Evolutionary conservation across 2,797 vertebrate species (phyloP), one percentile per base, ranked within the genome.

Genomic region (Hirundo rustica): DNA sequence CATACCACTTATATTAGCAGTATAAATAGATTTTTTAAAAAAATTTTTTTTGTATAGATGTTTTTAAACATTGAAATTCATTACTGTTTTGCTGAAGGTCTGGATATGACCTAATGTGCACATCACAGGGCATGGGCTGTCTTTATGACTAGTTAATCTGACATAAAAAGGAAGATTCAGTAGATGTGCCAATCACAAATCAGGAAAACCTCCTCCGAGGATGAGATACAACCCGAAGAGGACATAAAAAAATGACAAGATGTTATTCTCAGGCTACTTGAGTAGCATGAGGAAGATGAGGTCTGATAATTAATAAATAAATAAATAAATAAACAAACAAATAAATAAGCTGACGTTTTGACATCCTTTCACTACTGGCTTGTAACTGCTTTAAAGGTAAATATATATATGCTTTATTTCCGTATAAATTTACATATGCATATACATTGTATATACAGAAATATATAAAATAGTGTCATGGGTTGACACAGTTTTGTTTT

Each of bases 371-470:
- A 27, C 10, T 20, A 21, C 16, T 34, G 10, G 1, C 61, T 61
- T 84, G 7, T 25, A 48, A 21, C 20, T 55, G 7, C 27, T 85
- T 50, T 9, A 32, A 14, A 9, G 61, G 3, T 25, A 26, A 48
- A 48, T 10, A 14, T 4, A 29, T 3, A 1, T 18, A 18, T 30
- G 14, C 8, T 87, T 65, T 42, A 40, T 61, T 74, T 67, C 2
- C n/a, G 5, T 10, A 6, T 21, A 3, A 22, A 38, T 22, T 17
- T 68, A 44, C 2, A 36, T 14, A 17, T 2, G 17, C 0, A 32
- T 38, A 79, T 42, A 27, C 2, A 29, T n/a, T 18, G 9, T 30
- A 21, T 11, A 17, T 57, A 18, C 5, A 75, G 29, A 48, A 26
- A 60, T 11, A 16, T 7, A 50, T 23, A 14, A n/a, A 40, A 26